Evolutionary conservation across 2,888 invertebrate genomes (phyloP).

Genomic region (Xestia xanthographa): DNA sequence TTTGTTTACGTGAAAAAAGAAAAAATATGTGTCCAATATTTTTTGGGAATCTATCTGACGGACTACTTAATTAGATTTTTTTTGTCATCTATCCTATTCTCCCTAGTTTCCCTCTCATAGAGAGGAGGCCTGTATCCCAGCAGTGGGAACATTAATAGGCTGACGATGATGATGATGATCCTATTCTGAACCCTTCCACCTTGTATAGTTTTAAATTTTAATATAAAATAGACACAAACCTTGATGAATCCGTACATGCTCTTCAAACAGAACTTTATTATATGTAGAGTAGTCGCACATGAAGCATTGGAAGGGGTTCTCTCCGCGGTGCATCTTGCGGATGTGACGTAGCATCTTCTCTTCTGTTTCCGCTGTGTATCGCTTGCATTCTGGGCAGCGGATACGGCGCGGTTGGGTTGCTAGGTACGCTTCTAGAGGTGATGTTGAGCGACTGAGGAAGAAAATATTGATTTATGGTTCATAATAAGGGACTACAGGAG

Average conservation of each 20-base stretch:
- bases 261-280: constrained; percentile 81
- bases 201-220: too few species aligned
- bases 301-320: constrained; percentile 82
- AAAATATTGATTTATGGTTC: not conserved
- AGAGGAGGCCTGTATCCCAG: too few species aligned
- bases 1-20: too few species aligned
- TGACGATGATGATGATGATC: too few species aligned
- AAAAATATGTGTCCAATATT: too few species aligned
- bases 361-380: constrained; percentile 73
- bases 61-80: too few species aligned
- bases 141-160: too few species aligned
- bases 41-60: too few species aligned
- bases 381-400: constrained; percentile 70
- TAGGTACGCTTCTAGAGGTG: constrained; percentile 18
- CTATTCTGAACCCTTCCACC: too few species aligned
- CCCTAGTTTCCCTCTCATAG: too few species aligned
- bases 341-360: constrained; percentile 79
- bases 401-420: constrained; percentile 43
- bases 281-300: constrained; percentile 85
- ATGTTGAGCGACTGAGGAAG: constrained; percentile 14
- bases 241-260: constrained; percentile 82
- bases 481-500: too few species aligned
- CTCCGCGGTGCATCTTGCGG: constrained; percentile 77
- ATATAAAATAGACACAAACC: constrained; percentile 61
- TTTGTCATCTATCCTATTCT: too few species aligned